Percentiles rank a stretch among this genome's conserved stretches.
Conservation (phyloP, 2,888 invertebrate genomes). For the Desoria tigrina region DNA sequence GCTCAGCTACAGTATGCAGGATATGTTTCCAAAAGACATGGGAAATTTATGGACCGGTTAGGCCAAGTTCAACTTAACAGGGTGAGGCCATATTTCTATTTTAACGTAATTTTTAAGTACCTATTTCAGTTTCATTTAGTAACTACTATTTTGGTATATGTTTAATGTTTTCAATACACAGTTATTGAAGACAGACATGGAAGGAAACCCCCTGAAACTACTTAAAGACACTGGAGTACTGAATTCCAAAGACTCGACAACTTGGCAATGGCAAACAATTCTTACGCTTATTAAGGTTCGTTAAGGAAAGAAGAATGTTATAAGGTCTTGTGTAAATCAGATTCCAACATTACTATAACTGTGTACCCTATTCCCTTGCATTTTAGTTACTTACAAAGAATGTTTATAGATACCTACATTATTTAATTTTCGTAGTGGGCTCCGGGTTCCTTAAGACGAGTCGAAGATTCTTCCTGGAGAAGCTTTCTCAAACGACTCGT, state of each 20-base stretch:
- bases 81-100: too few relatives aligned
- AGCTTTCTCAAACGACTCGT: constrained; percentile 75
- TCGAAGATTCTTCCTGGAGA: constrained; percentile 68
- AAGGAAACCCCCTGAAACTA: constrained; percentile 60
- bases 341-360: background rate
- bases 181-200: constrained; percentile 61
- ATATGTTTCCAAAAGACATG: constrained; percentile 31
- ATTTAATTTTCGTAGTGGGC: constrained; percentile 58
- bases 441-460: constrained; percentile 62
- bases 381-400: background rate
- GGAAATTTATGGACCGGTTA: constrained; percentile 46
- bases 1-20: constrained; percentile 48
- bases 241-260: constrained; percentile 73
- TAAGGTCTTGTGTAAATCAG: background rate
- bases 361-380: constrained; percentile 1
- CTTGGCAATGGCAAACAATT: constrained; percentile 94
- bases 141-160: too few relatives aligned
- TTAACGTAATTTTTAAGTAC: background rate
- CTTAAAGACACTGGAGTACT: constrained; percentile 81
- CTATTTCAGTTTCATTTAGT: background rate
- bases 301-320: constrained; percentile 43
- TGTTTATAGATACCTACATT: constrained; percentile 23
- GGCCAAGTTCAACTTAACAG: constrained; percentile 49
- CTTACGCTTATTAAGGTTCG: constrained; percentile 78
- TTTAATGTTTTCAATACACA: too few relatives aligned